phyloP scores from a whole-genome alignment of 2,797 vertebrate genomes.

The Taenioides sp. region DNA sequence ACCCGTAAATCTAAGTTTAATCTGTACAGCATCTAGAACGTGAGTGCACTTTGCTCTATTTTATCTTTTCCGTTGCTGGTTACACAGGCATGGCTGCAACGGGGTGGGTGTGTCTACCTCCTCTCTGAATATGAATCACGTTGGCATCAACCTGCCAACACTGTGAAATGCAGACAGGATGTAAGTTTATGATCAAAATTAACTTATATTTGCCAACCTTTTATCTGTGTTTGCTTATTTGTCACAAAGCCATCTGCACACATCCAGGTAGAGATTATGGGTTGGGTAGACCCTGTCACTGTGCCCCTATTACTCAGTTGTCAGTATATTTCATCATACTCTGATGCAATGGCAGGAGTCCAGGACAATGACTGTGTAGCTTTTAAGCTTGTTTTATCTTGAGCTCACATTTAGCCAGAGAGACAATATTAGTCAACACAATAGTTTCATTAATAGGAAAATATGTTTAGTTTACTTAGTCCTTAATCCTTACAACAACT shows the following conservation, averaged over 20 bases:
- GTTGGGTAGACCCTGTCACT: not conserved
- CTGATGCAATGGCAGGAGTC: conserved; percentile 21
- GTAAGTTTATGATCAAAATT: not conserved
- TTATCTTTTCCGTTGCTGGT: not conserved
- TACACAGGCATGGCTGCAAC: conserved; percentile 5
- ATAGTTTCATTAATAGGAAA: not conserved
- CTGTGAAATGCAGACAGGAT: not conserved
- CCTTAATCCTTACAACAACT: too few relatives aligned
- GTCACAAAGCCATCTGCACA: not conserved
- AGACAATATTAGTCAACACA: not conserved
- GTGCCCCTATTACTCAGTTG: conserved; percentile 21
- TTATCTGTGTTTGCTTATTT: not conserved
- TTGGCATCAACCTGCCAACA: conserved; percentile 23
- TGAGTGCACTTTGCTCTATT: conserved; percentile 11
- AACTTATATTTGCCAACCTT: not conserved
- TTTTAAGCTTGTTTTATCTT: not conserved
- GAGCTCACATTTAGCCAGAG: conserved; percentile 7
- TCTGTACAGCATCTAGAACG: not conserved
- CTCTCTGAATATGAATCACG: conserved; percentile 50
- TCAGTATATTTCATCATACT: conserved; percentile 42
- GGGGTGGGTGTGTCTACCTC: conserved; percentile 44
- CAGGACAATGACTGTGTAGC: conserved; percentile 27
- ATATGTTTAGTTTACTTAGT: not conserved
- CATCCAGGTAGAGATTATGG: conserved; percentile 1
- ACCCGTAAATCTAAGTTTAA: not conserved